These are phyloP conservation scores for Bucco capensis DNA, from an alignment of 2,113 vertebrate species.

Conservation along the genomic window DNA sequence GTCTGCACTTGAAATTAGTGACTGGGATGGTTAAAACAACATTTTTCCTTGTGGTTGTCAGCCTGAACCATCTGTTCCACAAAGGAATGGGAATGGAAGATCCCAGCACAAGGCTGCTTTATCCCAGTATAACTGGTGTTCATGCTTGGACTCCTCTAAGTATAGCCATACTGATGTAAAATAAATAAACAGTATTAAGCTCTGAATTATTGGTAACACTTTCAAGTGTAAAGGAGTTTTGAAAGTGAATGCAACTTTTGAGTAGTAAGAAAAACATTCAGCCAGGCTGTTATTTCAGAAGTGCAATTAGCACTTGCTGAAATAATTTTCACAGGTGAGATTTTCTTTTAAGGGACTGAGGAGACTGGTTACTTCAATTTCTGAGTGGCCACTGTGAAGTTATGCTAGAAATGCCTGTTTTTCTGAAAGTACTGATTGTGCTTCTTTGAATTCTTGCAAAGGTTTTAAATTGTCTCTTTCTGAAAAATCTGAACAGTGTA, in stretches of 20 bases:
- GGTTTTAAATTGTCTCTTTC: neutral
- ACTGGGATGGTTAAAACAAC: neutral
- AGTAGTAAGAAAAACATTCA: neutral
- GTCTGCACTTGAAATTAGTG: neutral
- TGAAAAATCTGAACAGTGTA: neutral
- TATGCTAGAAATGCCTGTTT: neutral
- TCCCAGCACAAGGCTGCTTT: neutral
- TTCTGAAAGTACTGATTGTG: neutral
- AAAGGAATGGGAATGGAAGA: neutral
- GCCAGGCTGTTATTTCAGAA: neutral
- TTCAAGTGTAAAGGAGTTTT: neutral
- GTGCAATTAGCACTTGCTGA: slow-evolving; percentile 6
- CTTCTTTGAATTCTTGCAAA: neutral
- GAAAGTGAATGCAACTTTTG: neutral
- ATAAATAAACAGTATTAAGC: neutral
- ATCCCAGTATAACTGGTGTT: neutral
- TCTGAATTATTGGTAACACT: neutral
- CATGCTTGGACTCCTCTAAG: neutral
- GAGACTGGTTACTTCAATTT: neutral
- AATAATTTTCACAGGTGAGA: neutral
- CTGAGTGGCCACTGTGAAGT: neutral
- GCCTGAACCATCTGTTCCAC: neutral
- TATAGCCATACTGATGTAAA: neutral
- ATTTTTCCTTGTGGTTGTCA: neutral
- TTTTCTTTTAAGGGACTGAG: neutral